Evolutionary conservation across 2,113 vertebrate genomes (phyloP).

Genomic region (Holacanthus passer): DNA sequence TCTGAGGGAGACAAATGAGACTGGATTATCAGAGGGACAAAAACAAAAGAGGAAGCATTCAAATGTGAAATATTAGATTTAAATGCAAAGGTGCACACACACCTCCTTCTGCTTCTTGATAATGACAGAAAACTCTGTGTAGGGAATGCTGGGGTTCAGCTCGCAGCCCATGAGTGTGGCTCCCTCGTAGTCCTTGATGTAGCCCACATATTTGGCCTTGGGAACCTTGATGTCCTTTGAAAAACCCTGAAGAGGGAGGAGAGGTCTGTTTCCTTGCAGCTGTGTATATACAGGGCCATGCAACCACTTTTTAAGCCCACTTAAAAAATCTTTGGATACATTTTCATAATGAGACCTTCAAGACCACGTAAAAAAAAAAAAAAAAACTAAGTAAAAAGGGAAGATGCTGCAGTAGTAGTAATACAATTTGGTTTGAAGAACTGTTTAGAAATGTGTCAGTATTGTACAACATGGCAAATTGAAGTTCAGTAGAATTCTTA

Average conservation of each 20-base stretch:
- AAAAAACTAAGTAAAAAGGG: not conserved
- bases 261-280: not conserved
- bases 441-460: not conserved
- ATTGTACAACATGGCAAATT: not conserved
- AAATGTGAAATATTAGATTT: not conserved
- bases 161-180: conserved; percentile 99
- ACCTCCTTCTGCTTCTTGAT: conserved; percentile 99
- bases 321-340: not conserved
- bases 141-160: conserved; percentile 96
- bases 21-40: not conserved
- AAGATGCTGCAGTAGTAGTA: not conserved
- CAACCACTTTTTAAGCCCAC: not conserved
- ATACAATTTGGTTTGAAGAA: not conserved
- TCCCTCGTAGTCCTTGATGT: conserved; percentile 99
- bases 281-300: not conserved
- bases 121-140: conserved; percentile 98
- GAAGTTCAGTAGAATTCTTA: not conserved
- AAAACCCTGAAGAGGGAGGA: conserved; percentile 89
- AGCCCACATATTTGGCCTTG: conserved; percentile 96
- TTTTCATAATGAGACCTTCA: not conserved
- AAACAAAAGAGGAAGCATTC: not conserved
- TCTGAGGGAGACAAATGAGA: conserved; percentile 81
- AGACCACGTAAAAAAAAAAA: not conserved
- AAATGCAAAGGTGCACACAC: conserved; percentile 21
- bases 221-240: conserved; percentile 99